Evolutionary conservation across 2,888 invertebrate species (phyloP).

Genomic region (Sturmia bella): DNA sequence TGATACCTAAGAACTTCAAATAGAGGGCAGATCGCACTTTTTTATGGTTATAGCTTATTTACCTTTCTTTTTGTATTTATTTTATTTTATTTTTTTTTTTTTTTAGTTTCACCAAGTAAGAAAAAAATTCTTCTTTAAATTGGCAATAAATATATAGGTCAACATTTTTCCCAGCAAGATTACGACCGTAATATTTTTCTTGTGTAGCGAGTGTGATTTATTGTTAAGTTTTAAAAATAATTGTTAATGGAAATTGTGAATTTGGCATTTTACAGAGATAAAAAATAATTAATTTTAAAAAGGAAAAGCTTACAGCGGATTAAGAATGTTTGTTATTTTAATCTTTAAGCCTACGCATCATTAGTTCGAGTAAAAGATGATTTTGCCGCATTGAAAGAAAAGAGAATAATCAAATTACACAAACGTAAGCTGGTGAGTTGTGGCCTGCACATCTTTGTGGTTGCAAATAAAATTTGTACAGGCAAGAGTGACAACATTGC

Average conservation of each 20-base stretch:
- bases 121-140: slow-evolving; percentile 28
- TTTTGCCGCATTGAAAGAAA: slow-evolving; percentile 37
- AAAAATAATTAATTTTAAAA: slow-evolving; percentile 48
- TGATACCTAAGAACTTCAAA: too few species aligned
- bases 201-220: slow-evolving; percentile 47
- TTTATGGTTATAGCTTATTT: neutral
- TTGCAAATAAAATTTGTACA: neutral
- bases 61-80: neutral
- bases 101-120: neutral
- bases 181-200: slow-evolving; percentile 13
- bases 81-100: neutral
- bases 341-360: slow-evolving; percentile 47
- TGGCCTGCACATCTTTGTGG: slow-evolving; percentile 18
- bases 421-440: slow-evolving; percentile 17
- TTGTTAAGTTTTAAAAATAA: slow-evolving; percentile 45
- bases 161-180: slow-evolving; percentile 22
- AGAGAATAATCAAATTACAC: slow-evolving; percentile 30
- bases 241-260: slow-evolving; percentile 30
- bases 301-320: slow-evolving; percentile 19
- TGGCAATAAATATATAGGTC: slow-evolving; percentile 36
- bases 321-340: slow-evolving; percentile 23
- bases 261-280: slow-evolving; percentile 5
- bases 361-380: slow-evolving; percentile 38
- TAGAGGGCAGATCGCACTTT: too few species aligned
- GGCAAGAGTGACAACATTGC: neutral